Evolutionary conservation across 2,113 vertebrate genomes (phyloP).

Genomic region (Cisticola juncidis): DNA sequence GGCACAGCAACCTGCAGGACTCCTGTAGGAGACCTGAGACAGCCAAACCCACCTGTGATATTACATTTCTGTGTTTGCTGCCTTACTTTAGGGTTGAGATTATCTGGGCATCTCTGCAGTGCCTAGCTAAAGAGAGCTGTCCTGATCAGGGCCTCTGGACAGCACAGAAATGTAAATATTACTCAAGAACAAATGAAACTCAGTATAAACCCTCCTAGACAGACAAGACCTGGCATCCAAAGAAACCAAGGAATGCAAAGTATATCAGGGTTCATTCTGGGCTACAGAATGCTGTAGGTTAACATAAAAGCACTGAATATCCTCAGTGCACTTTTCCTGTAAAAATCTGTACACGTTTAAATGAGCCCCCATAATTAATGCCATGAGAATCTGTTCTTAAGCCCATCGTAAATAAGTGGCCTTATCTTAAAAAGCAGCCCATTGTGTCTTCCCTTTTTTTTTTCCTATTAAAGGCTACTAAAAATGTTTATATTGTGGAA

Average conservation of each 20-base stretch:
- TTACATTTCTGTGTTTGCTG: neutral
- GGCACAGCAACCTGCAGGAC: neutral
- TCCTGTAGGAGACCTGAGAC: neutral
- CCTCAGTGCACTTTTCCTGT: neutral
- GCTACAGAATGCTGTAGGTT: neutral
- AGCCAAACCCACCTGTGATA: neutral
- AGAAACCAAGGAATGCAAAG: neutral
- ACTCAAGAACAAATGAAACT: slow-evolving; percentile 37
- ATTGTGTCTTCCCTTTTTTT: neutral
- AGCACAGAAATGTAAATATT: slow-evolving; percentile 10
- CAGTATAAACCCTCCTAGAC: neutral
- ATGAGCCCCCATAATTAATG: neutral
- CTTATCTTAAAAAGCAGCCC: neutral
- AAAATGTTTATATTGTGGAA: neutral
- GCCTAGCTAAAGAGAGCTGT: slow-evolving; percentile 5
- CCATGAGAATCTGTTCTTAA: neutral
- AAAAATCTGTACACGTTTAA: neutral
- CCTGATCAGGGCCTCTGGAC: neutral
- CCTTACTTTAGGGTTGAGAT: neutral
- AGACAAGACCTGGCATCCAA: neutral
- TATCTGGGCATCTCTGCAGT: neutral
- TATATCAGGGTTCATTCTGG: neutral
- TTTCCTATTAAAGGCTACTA: neutral
- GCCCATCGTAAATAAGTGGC: neutral
- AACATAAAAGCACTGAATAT: neutral